These are phyloP conservation scores for Drosophila phalerata DNA, from an alignment of 2,888 invertebrate genomes.

Conservation along the genomic window DNA sequence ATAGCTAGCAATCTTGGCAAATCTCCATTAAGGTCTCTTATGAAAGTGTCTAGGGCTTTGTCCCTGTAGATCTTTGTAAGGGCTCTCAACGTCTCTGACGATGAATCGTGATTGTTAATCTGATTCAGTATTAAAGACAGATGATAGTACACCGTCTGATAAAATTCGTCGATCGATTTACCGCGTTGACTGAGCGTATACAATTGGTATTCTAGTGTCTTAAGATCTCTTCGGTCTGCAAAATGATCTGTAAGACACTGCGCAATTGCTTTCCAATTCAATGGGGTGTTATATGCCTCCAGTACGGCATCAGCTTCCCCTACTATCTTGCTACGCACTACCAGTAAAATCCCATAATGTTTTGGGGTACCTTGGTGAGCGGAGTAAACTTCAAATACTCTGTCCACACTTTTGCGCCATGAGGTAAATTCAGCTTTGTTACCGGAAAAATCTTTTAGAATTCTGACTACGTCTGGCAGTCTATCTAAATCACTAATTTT, in stretches of 20 bases:
- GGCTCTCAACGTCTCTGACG: neutral
- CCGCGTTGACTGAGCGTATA: neutral
- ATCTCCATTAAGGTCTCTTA: too few species aligned
- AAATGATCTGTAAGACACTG: constrained; percentile 4
- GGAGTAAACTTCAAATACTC: neutral
- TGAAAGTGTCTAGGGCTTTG: neutral
- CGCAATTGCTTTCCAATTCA: constrained; percentile 1
- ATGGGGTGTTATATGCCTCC: neutral
- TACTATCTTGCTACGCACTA: neutral
- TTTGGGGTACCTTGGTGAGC: too few species aligned
- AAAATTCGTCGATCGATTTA: constrained; percentile 1
- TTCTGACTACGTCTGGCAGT: neutral
- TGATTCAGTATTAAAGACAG: constrained; percentile 1
- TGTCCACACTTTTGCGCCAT: too few species aligned
- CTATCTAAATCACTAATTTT: neutral
- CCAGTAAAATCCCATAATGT: too few species aligned
- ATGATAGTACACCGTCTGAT: neutral
- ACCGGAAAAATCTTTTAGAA: neutral
- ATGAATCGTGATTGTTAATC: neutral
- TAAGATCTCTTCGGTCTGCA: neutral
- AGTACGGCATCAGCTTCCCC: neutral
- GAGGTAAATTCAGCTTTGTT: neutral
- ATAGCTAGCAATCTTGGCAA: too few species aligned
- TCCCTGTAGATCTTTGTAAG: constrained; percentile 4
- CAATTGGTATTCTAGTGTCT: neutral